Evolutionary conservation across 2,888 invertebrate species (phyloP).

Genomic region (Notocelia uddmanniana): DNA sequence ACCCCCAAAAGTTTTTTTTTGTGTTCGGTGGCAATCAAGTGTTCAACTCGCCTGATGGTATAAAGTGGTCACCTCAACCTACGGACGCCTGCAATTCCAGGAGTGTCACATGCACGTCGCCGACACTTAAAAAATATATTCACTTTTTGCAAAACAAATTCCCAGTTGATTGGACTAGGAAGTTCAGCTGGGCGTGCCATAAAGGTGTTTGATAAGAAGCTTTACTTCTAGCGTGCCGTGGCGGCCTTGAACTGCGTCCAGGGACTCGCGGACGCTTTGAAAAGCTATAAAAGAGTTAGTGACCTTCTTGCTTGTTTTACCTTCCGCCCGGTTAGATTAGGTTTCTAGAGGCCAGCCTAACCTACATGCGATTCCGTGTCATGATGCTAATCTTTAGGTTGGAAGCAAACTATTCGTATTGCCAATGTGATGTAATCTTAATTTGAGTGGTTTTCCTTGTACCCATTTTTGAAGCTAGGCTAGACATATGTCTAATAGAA

Average conservation of each 20-base stretch:
- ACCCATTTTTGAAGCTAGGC: too few species aligned
- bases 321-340: slow-evolving; percentile 24
- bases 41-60: too few species aligned
- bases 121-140: too few species aligned
- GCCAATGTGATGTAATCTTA: too few species aligned
- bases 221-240: slow-evolving; percentile 35
- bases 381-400: neutral
- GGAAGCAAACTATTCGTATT: too few species aligned
- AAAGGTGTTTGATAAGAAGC: slow-evolving; percentile 23
- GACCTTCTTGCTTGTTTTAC: slow-evolving; percentile 27
- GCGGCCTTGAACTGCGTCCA: slow-evolving; percentile 29
- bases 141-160: too few species aligned
- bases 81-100: too few species aligned
- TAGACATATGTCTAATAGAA: too few species aligned
- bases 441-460: too few species aligned
- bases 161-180: neutral
- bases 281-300: slow-evolving; percentile 38
- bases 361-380: slow-evolving; percentile 24
- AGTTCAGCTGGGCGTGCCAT: slow-evolving; percentile 9
- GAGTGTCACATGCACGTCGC: too few species aligned
- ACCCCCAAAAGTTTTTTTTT: neutral
- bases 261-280: slow-evolving; percentile 26
- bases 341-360: slow-evolving; percentile 18
- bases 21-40: too few species aligned
- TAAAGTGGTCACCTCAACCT: too few species aligned